phyloP scores from a whole-genome alignment of 2,888 invertebrate genomes.

The Eupithecia tripunctaria region DNA sequence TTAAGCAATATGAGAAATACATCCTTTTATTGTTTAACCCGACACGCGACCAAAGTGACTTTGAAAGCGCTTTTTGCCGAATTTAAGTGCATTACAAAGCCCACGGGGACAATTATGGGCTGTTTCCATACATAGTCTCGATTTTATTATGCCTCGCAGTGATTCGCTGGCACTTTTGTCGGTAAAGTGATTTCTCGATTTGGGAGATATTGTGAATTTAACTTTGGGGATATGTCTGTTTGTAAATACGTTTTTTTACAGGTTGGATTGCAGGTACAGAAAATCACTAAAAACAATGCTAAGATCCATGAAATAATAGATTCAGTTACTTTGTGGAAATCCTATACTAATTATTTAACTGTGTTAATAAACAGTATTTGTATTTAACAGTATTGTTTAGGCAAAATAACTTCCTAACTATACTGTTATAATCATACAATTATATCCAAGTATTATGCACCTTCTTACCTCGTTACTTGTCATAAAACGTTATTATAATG shows the following conservation, averaged over 20 bases:
- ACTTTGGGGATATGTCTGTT: neutral
- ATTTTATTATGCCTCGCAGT: constrained; percentile 27
- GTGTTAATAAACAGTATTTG: too few relatives aligned
- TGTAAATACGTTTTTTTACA: neutral
- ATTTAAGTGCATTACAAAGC: neutral
- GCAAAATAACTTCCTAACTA: too few relatives aligned
- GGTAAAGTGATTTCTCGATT: constrained; percentile 11
- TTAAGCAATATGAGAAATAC: too few relatives aligned
- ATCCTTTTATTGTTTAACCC: neutral
- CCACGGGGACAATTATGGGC: neutral
- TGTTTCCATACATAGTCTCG: neutral
- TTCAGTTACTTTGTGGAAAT: too few relatives aligned
- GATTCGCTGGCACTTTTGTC: constrained; percentile 23
- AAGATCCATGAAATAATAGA: neutral
- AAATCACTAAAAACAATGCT: neutral
- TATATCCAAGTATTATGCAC: neutral
- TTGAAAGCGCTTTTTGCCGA: neutral
- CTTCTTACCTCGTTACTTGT: neutral
- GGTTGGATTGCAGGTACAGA: neutral
- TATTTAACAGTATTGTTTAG: too few relatives aligned
- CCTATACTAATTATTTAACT: too few relatives aligned
- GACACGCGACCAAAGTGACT: neutral
- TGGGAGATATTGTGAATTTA: neutral
- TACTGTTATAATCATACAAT: too few relatives aligned
- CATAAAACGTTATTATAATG: neutral